Evolutionary conservation across 2,888 invertebrate genomes (phyloP).

Genomic region (Boloria euphrosyne): DNA sequence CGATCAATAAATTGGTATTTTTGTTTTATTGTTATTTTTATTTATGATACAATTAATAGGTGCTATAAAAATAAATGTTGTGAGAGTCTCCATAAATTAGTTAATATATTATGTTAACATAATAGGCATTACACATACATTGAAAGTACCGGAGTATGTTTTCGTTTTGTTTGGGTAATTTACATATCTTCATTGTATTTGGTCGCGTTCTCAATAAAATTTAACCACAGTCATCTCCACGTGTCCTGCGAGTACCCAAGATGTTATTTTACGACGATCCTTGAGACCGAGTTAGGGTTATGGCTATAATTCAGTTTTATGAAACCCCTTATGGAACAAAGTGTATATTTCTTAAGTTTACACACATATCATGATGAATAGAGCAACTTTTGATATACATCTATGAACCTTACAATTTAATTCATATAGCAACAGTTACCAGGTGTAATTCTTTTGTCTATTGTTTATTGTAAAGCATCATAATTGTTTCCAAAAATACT

Average conservation of each 20-base stretch:
- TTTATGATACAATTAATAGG: no score
- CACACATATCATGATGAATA: slow-evolving; percentile 61
- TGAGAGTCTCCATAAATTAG: slow-evolving; percentile 4
- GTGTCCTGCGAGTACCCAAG: slow-evolving; percentile 72
- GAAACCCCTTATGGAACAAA: slow-evolving; percentile 78
- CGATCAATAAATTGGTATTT: no score
- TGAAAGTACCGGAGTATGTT: slow-evolving; percentile 20
- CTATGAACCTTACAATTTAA: neutral
- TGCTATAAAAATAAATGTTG: no score
- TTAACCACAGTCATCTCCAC: slow-evolving; percentile 71
- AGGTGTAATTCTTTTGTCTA: no score
- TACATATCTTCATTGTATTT: slow-evolving; percentile 75
- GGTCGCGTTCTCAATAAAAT: slow-evolving; percentile 73
- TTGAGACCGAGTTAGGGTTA: slow-evolving; percentile 76
- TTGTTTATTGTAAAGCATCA: no score
- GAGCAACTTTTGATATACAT: slow-evolving; percentile 40
- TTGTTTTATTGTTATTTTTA: no score
- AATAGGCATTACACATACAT: slow-evolving; percentile 28
- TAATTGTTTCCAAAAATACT: no score
- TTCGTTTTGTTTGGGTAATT: slow-evolving; percentile 49
- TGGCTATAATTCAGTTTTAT: slow-evolving; percentile 80
- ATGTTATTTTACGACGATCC: slow-evolving; percentile 77
- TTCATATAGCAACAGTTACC: neutral
- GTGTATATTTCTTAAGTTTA: slow-evolving; percentile 71
- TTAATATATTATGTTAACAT: slow-evolving; percentile 19